Percentiles rank a stretch among this genome's conserved stretches.
phyloP scores from a whole-genome alignment of 2,888 invertebrate species.

The Eubasilissa splendida region DNA sequence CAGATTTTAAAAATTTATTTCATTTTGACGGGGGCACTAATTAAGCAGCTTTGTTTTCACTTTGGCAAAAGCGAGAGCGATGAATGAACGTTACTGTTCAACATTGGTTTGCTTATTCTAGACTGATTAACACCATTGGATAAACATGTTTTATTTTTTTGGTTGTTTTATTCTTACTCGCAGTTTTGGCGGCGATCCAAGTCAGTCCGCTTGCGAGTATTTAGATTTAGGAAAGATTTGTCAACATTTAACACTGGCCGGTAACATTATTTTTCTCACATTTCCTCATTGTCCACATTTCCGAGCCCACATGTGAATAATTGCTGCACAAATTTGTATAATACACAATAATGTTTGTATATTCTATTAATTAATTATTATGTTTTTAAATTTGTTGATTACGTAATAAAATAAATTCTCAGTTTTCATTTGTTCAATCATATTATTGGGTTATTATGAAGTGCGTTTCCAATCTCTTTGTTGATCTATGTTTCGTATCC shows the following conservation, averaged over 20 bases:
- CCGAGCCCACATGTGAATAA: conserved; percentile 6
- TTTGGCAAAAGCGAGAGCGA: background rate
- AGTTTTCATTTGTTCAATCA: too few relatives aligned
- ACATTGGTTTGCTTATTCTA: background rate
- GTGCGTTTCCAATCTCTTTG: too few relatives aligned
- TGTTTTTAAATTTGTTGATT: too few relatives aligned
- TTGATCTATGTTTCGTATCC: too few relatives aligned
- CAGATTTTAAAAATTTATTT: background rate
- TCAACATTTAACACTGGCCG: background rate
- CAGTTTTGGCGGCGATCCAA: background rate
- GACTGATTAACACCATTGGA: conserved; percentile 13
- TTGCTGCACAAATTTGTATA: conserved; percentile 23
- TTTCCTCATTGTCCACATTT: background rate
- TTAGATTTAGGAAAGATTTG: conserved; percentile 29
- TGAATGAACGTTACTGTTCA: conserved; percentile 14
- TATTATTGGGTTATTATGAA: too few relatives aligned
- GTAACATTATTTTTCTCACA: conserved; percentile 19
- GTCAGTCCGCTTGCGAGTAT: background rate
- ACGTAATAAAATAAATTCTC: too few relatives aligned
- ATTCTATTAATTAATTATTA: background rate
- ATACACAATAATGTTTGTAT: background rate
- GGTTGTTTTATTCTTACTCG: conserved; percentile 15
- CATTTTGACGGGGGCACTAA: conserved; percentile 19
- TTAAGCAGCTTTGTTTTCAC: conserved; percentile 10
- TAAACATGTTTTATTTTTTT: conserved; percentile 9